Percentiles rank a stretch among this genome's conserved stretches.
Conservation (phyloP, 2,888 invertebrate genomes). For the Nephrotoma appendiculata region DNA sequence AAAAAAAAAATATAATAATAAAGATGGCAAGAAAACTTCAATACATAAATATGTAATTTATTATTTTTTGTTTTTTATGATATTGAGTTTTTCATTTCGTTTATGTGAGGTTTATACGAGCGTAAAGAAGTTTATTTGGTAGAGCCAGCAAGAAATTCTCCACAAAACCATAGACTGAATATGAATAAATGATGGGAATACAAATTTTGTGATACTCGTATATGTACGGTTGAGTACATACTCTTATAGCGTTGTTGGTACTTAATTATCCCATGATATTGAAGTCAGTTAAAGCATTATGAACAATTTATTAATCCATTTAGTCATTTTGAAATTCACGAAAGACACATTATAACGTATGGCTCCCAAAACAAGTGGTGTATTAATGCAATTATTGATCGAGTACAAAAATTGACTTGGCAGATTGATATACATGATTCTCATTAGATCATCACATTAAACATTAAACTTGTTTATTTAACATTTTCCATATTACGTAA, state of each 20-base stretch:
- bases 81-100: background rate
- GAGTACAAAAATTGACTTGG: no score
- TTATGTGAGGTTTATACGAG: background rate
- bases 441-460: no score
- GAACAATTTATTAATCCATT: no score
- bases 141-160: background rate
- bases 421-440: no score
- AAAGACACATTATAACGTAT: no score
- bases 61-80: background rate
- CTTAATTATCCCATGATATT: background rate
- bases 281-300: background rate
- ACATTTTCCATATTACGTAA: no score
- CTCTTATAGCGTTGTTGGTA: background rate
- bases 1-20: background rate
- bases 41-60: constrained; percentile 4
- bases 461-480: no score
- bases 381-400: no score
- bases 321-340: no score
- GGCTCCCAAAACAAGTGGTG: no score
- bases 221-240: background rate
- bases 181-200: background rate
- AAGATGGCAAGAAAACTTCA: background rate
- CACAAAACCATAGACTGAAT: background rate
- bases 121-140: background rate
- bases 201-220: background rate